Evolutionary conservation across 2,113 vertebrate species (phyloP), one percentile per base, ranked within the genome.

Genomic region (Amblyopsis rosae): DNA sequence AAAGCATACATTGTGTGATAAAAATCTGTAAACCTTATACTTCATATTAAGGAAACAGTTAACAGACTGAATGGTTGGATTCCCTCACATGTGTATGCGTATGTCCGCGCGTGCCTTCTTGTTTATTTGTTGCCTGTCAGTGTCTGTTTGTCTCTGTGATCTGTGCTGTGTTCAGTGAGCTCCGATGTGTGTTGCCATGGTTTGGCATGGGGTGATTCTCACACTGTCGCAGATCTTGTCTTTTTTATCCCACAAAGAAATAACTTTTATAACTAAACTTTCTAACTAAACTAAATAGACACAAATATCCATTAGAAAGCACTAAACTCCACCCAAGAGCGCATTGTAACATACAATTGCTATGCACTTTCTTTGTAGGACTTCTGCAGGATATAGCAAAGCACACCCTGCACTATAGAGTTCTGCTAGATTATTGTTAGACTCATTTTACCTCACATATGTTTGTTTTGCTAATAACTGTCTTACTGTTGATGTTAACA

Each of bases 181-280:
- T 32, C 17, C 19, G 8, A 2, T 15, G 57, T 12, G 9, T 59
- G 32, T 33, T 32, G 8, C 19, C 68, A 19, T 33, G 32, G 46
- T 32, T 45, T 69, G 35, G 17, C 57, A 41, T 41, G 35, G 35
- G 35, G 35, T 41, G 15, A 9, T 32, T 80, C 48, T 62, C 32
- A 15, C 60, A 50, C 48, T 41, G 9, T 62, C 62, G 77, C 72
- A 81, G 79, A 83, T 65, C 9, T 17, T 16, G 54, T 56, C 54
- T 16, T 7, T 41, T 17, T n/a, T 35, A 70, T 87, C 84, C 82
- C 86, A 83, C 83, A 76, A 85, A 87, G 83, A 73, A 75, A 75
- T 81, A 73, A 73, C 69, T 49, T 81, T 59, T 16, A 3, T 47
- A 46, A 33, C 12, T 33, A 61, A 46, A 13, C 12, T 33, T 45